Evolutionary conservation across 2,113 vertebrate species (phyloP).

Genomic region (Cnemophilus loriae): DNA sequence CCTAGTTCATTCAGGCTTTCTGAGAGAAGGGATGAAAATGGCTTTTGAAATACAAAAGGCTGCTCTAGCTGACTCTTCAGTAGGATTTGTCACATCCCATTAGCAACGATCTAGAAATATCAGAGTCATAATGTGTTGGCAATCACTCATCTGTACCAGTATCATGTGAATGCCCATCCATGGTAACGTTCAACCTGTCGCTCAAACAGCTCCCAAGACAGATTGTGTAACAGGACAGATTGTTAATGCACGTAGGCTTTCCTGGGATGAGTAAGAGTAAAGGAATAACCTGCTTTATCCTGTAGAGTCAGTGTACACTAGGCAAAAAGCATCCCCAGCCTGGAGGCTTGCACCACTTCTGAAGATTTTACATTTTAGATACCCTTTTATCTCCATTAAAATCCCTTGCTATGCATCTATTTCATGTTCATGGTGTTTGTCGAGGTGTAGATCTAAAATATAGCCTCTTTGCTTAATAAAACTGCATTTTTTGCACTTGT

Average conservation of each 20-base stretch:
- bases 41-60: not conserved
- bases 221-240: not conserved
- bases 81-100: not conserved
- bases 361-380: not conserved
- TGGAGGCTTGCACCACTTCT: not conserved
- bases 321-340: not conserved
- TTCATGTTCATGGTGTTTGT: not conserved
- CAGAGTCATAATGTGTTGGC: not conserved
- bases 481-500: not conserved
- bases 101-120: not conserved
- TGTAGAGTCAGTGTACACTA: not conserved
- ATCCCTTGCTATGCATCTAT: not conserved
- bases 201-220: not conserved
- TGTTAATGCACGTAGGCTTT: not conserved
- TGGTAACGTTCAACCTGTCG: not conserved
- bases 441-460: not conserved
- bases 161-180: not conserved
- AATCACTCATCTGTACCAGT: not conserved
- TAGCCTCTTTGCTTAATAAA: not conserved
- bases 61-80: not conserved
- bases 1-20: not conserved
- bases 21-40: not conserved
- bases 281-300: not conserved
- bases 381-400: not conserved
- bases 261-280: not conserved